Percentiles rank a stretch among this genome's conserved stretches.
Conservation (phyloP, 2,888 invertebrate species). For the Alitta virens region DNA sequence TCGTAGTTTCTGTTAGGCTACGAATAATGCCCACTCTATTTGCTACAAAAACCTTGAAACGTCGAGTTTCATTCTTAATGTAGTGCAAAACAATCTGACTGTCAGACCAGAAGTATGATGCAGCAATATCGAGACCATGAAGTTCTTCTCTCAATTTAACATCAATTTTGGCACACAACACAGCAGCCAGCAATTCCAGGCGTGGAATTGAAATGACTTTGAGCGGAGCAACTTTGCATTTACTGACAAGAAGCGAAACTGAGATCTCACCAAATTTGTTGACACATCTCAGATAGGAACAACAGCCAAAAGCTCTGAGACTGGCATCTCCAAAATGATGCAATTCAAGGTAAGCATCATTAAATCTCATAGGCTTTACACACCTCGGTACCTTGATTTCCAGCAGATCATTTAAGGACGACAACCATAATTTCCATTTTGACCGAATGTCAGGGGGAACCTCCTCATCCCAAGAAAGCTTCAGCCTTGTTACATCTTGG, state of each 20-base stretch:
- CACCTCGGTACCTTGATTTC: constrained; percentile 5
- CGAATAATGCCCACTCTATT: constrained; percentile 34
- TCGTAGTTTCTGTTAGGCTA: constrained; percentile 14
- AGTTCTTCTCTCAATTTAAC: constrained; percentile 16
- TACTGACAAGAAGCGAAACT: constrained; percentile 12
- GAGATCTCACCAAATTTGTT: constrained; percentile 3
- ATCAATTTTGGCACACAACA: constrained; percentile 11
- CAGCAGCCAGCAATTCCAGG: constrained; percentile 19
- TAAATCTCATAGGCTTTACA: constrained; percentile 5
- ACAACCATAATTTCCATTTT: constrained; percentile 28
- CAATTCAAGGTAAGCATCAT: too few relatives aligned
- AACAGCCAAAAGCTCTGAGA: too few relatives aligned
- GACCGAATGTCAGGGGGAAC: too few relatives aligned
- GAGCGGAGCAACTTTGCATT: constrained; percentile 18
- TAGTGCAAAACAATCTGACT: constrained; percentile 21
- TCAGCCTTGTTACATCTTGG: constrained; percentile 28
- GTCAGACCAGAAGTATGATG: too few relatives aligned
- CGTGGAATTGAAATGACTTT: constrained; percentile 16
- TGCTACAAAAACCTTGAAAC: constrained; percentile 36
- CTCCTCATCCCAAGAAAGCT: constrained; percentile 32
- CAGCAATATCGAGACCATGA: too few relatives aligned
- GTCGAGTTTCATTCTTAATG: constrained; percentile 21
- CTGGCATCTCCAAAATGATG: too few relatives aligned
- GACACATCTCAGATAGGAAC: constrained; percentile 11
- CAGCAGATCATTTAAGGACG: neutral